Conservation (phyloP, 2,113 vertebrate genomes). For the Bubo bubo region DNA sequence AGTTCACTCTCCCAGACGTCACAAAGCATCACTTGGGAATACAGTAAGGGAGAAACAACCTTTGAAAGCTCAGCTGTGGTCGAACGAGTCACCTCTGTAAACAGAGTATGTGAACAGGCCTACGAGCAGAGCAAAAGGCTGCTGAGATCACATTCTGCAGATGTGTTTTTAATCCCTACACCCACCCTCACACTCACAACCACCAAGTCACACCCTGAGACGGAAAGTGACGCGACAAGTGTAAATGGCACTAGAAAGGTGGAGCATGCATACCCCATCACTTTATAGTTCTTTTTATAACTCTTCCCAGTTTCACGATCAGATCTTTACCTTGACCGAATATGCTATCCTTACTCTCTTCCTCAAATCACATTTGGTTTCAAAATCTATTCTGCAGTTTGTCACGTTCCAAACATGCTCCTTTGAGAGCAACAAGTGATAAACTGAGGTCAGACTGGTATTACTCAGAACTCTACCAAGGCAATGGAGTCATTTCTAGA, state of each 20-base stretch:
- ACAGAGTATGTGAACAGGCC: background rate
- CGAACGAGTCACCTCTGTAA: background rate
- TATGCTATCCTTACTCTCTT: background rate
- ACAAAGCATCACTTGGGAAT: background rate
- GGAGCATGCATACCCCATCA: background rate
- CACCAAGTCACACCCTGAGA: background rate
- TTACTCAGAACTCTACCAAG: background rate
- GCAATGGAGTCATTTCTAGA: background rate
- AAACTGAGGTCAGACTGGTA: background rate
- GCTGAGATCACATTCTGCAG: background rate
- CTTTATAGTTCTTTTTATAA: background rate
- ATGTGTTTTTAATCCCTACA: background rate
- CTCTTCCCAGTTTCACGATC: background rate
- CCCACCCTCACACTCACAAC: background rate
- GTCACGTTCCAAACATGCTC: background rate
- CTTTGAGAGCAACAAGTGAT: background rate
- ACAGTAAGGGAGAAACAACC: background rate
- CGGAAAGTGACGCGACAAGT: background rate
- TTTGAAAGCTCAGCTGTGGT: background rate
- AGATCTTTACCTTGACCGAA: background rate
- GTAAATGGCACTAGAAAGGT: background rate
- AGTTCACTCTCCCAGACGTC: background rate
- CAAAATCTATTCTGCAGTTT: background rate
- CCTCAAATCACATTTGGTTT: background rate
- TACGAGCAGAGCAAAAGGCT: background rate